A percentile compares a stretch with the other conserved stretches of the same genome.
These are phyloP conservation scores for Papilio demoleus DNA, from an alignment of 2,888 invertebrate species.

Conservation along the genomic window DNA sequence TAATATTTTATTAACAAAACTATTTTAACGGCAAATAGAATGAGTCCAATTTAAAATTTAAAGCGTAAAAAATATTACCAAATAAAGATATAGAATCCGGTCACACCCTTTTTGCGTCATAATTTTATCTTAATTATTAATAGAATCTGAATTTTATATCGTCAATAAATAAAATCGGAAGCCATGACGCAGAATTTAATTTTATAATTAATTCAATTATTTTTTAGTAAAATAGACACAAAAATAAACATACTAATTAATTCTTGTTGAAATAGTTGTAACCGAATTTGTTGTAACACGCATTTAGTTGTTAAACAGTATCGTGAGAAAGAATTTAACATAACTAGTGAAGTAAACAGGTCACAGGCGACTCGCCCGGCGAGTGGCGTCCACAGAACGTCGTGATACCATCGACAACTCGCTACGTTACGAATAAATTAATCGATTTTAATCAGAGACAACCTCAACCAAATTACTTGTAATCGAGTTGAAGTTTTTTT, in stretches of 20 bases:
- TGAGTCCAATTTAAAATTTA: too few relatives aligned
- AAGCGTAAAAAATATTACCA: too few relatives aligned
- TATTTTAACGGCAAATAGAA: too few relatives aligned
- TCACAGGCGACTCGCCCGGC: slow-evolving; percentile 50
- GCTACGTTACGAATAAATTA: slow-evolving; percentile 69
- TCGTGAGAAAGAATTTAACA: slow-evolving; percentile 42
- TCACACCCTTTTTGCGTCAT: slow-evolving; percentile 1
- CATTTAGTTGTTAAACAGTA: slow-evolving; percentile 44
- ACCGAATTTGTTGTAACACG: neutral
- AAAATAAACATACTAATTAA: neutral
- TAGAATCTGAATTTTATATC: neutral
- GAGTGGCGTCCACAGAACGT: slow-evolving; percentile 52
- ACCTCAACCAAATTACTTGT: slow-evolving; percentile 50
- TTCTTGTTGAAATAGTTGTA: neutral
- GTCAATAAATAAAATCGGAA: neutral
- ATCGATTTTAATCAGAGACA: slow-evolving; percentile 66
- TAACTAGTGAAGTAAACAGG: slow-evolving; percentile 47
- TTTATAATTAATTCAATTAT: neutral
- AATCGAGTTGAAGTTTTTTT: slow-evolving; percentile 45
- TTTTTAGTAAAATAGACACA: neutral
- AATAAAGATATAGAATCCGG: neutral
- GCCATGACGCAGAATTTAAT: neutral
- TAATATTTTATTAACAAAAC: too few relatives aligned
- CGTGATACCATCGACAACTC: slow-evolving; percentile 62
- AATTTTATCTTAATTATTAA: neutral